Percentiles rank a stretch among this genome's conserved stretches.
Evolutionary conservation across 2,797 vertebrate genomes (phyloP).

Genomic region (Sternotherus odoratus): DNA sequence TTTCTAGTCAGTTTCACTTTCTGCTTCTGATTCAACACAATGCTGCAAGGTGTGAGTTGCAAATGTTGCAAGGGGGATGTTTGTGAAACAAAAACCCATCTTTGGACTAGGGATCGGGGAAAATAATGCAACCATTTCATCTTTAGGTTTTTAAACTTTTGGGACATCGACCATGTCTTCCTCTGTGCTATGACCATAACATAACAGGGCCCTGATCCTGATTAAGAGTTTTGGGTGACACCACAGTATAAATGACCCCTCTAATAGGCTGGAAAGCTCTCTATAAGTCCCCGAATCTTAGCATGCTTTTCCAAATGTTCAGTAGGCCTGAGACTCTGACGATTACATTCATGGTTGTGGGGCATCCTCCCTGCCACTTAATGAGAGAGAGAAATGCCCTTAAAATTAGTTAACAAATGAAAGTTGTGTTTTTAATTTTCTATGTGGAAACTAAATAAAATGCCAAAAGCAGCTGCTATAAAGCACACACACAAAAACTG

Average conservation of each 20-base stretch:
- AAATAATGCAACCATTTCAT: accelerated
- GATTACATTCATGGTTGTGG: accelerated
- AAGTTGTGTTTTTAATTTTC: not conserved
- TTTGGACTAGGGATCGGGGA: not conserved
- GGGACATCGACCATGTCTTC: not conserved
- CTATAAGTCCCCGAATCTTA: not conserved
- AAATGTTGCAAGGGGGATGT: not conserved
- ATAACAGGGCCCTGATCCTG: not conserved
- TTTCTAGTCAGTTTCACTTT: accelerated
- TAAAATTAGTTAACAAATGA: not conserved
- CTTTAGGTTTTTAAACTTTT: not conserved
- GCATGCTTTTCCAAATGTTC: not conserved
- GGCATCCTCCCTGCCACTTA: not conserved
- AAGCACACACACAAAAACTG: not conserved
- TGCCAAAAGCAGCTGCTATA: slow-evolving; percentile 5
- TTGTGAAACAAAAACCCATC: not conserved
- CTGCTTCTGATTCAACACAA: not conserved
- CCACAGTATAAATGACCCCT: not conserved
- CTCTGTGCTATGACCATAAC: slow-evolving; percentile 16
- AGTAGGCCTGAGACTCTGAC: not conserved
- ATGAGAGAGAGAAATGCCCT: not conserved
- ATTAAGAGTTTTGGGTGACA: not conserved
- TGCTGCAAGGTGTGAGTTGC: not conserved
- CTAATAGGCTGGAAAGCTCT: not conserved
- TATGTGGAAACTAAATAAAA: not conserved